phyloP scores from a whole-genome alignment of 1,140 invertebrate species.

The Lamellibrachia luymesi region DNA sequence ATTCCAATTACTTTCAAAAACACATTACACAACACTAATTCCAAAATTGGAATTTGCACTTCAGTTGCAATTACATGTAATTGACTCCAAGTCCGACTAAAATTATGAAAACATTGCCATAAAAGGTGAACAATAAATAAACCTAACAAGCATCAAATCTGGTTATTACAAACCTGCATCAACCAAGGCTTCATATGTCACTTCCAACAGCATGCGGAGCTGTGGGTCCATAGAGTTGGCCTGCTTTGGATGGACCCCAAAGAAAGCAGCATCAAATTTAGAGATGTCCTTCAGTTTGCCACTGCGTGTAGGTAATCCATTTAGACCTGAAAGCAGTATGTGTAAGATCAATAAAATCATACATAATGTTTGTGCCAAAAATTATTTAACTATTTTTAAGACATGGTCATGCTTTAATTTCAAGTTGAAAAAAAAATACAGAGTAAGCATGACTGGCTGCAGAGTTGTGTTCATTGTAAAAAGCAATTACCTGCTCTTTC shows the following conservation, averaged over 20 bases:
- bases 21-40: too few relatives aligned
- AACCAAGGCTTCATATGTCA: conserved; percentile 90
- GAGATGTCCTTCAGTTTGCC: conserved; percentile 87
- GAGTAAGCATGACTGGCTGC: neutral
- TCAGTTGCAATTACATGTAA: neutral
- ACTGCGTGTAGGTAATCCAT: conserved; percentile 78
- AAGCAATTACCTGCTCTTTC: neutral
- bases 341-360: neutral
- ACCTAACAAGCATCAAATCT: neutral
- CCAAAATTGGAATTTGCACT: too few relatives aligned
- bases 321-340: conserved; percentile 60
- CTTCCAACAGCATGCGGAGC: conserved; percentile 83
- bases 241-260: conserved; percentile 89
- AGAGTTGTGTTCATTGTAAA: neutral
- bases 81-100: neutral
- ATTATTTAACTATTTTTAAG: neutral
- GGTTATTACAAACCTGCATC: conserved; percentile 73
- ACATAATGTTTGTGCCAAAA: too few relatives aligned
- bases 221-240: conserved; percentile 95
- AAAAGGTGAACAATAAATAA: neutral
- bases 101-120: neutral
- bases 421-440: neutral
- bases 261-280: conserved; percentile 89
- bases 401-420: neutral
- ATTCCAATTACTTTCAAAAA: too few relatives aligned